Evolutionary conservation across 35 echinoderm and acorn worm species (phyloP).

Genomic region (Apostichopus japonicus): DNA sequence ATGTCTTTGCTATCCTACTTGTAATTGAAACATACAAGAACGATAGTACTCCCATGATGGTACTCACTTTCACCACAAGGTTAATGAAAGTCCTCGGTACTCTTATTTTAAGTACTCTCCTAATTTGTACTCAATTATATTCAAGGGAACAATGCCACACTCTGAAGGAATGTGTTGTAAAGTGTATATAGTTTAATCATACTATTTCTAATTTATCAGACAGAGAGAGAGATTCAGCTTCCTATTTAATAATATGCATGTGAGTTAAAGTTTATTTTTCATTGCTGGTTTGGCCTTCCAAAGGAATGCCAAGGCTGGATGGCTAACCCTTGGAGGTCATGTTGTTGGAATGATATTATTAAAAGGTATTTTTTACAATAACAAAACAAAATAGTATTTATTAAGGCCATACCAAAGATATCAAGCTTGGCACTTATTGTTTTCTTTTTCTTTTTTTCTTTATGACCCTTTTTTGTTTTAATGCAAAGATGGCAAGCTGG

Average conservation of each 20-base stretch:
- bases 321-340: no score
- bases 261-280: not conserved
- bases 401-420: not conserved
- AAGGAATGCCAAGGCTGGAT: no score
- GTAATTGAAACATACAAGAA: no score
- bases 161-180: not conserved
- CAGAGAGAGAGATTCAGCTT: not conserved
- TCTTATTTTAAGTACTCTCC: no score
- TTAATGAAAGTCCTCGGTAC: no score
- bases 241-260: not conserved
- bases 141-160: not conserved
- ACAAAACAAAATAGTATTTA: not conserved
- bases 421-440: not conserved
- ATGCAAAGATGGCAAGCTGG: not conserved
- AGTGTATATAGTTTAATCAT: conserved; percentile 35
- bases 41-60: no score
- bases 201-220: conserved; percentile 55
- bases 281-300: no score
- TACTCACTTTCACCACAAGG: no score
- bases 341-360: no score
- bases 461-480: not conserved
- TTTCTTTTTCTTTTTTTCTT: not conserved
- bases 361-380: no score
- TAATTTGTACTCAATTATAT: not conserved
- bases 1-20: no score